Base-by-base conservation (phyloP, 1,140 invertebrate species). In the Reticulitermes speratus region DNA sequence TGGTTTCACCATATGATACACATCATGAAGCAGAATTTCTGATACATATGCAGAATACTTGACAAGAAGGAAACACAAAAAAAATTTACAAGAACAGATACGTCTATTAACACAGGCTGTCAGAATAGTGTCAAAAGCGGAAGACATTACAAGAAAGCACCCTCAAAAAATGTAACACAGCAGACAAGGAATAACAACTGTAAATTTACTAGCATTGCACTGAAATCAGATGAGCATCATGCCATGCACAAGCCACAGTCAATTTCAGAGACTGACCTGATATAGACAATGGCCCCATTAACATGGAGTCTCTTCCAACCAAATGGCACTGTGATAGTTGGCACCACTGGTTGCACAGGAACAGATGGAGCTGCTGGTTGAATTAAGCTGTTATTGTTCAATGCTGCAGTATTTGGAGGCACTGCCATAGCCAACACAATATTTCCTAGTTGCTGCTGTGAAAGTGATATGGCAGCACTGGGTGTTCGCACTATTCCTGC, bases 261-360 rank as follows among this genome's bases (percentile, higher is more conserved):
- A 45, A 45, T 45, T 45, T 45, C 11, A 45, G 45, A 23, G 86
- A 90, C 89, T 90, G 90, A 94, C 93, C 93, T 94, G 88, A 93
- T 91, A 90, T 94, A 94, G 81, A 93, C 90, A 86, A 94, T 90
- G 86, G 89, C 89, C 87, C 92, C 92, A 89, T 92, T 91, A 87
- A 91, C 91, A 83, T 92, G 88, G 45, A 92, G 88, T 87, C 93
- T 90, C 88, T 92, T 92, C 93, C 93, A 94, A 52, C 93, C 93
- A 89, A 91, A 92, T 69, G 93, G 93, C 85, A 93, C 91, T 84
- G 90, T 90, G 85, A 91, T 88, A 38, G 87, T 86, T 85, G 87
- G 87, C 65, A 88, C 82, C 7, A 88, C 87, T n/a, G 88, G 88
- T 52, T 88, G 88, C 89, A 86, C 89, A 88, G 84, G 88, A 88